Conservation (phyloP, 2,888 invertebrate species). For the Heteropelma amictum region DNA sequence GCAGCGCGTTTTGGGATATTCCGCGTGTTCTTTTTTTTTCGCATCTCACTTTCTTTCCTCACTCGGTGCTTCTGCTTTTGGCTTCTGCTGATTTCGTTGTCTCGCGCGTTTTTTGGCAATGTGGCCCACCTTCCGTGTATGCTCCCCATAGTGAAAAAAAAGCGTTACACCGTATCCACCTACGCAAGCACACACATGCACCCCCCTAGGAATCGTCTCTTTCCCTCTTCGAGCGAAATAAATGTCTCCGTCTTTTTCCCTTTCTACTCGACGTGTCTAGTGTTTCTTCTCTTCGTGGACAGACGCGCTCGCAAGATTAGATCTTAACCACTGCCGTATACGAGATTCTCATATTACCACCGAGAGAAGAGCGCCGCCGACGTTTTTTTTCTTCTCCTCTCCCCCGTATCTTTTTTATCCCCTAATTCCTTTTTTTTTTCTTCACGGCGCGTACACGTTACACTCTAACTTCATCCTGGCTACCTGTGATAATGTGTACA, state of each 20-base stretch:
- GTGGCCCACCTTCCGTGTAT: constrained; percentile 33
- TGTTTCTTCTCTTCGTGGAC: constrained; percentile 71
- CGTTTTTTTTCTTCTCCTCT: constrained; percentile 59
- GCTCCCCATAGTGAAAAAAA: constrained; percentile 9
- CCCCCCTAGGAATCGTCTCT: background rate
- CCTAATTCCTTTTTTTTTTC: constrained; percentile 65
- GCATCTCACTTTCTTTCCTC: background rate
- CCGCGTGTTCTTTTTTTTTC: background rate
- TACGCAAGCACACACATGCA: background rate
- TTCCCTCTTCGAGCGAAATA: background rate
- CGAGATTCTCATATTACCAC: constrained; percentile 75
- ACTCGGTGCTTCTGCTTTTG: constrained; percentile 24
- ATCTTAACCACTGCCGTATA: constrained; percentile 74
- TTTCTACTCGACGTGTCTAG: constrained; percentile 66
- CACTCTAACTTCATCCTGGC: constrained; percentile 44
- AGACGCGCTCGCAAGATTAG: constrained; percentile 72
- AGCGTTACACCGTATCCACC: constrained; percentile 43
- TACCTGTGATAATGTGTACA: constrained; percentile 52
- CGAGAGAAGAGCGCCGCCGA: constrained; percentile 41
- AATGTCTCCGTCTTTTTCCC: constrained; percentile 21
- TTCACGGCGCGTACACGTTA: constrained; percentile 56
- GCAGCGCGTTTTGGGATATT: background rate
- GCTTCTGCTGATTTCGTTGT: constrained; percentile 42
- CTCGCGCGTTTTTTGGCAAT: constrained; percentile 18
- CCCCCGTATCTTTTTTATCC: constrained; percentile 41